Base-by-base conservation (phyloP, 2,888 invertebrate genomes). In the Pteria penguin region DNA sequence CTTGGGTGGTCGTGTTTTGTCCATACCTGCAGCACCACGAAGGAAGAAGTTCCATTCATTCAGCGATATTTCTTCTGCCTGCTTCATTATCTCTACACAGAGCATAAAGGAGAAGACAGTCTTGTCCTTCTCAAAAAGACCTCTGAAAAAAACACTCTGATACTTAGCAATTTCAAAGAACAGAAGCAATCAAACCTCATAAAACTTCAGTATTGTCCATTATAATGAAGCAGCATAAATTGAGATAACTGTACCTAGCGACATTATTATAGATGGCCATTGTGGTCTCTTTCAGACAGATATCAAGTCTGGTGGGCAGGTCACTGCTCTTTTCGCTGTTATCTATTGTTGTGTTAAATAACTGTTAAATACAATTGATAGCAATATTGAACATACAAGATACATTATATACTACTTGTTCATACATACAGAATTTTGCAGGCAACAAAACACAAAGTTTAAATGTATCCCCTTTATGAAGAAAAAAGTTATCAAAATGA, bases 1-100 rank as follows among this genome's bases (percentile, higher is more conserved):
- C 75, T 90, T 90, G 1, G 85, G 75, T 3, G 91, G 90, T 22
- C 91, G 83, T 72, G 90, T 82, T 84, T 89, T 82, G 78, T 82
- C 82, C 74, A 84, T 83, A 29, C 88, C 89, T 14, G 90, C 86
- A 1, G 90, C 95, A 1, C 97, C 97, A 54, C 96, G 94, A 0
- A 97, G 93, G 71, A 97, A 93, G 89, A 95, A 97, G 90, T 95
- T 95, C 95, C 96, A 97, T 85, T 97, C 95, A 0, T 92, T 91
- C 0, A 93, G 93, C 0, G 90, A 90, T 14, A 97, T 94, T 0
- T 93, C 88, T 0, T 94, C 94, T 0, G 94, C 94, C 86, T 96
- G 94, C 69, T 95, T 93, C 89, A 95, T 94, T 82, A 97, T 95
- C 2, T 96, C 95, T 78, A 95, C 93, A 86, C 96, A 96, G 18